Conservation (phyloP, 2,113 vertebrate genomes). For the Chaenocephalus aceratus region DNA sequence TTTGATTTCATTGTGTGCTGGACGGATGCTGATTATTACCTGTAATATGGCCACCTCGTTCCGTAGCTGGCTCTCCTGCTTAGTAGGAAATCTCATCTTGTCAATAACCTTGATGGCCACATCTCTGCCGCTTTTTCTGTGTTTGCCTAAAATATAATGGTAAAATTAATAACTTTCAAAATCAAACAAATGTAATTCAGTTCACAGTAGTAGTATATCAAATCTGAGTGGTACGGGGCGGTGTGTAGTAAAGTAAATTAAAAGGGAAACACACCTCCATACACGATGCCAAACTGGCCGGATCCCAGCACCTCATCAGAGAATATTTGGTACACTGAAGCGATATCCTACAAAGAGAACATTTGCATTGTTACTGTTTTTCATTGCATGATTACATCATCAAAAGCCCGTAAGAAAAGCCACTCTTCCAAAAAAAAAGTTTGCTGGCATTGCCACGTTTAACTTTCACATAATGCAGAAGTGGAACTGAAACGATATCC, state of each 20-base stretch:
- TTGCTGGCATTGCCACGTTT: constrained; percentile 54
- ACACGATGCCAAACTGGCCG: constrained; percentile 98
- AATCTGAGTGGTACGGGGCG: too few species aligned
- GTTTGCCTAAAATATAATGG: constrained; percentile 87
- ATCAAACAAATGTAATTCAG: background rate
- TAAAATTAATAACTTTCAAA: background rate
- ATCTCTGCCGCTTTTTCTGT: constrained; percentile 97
- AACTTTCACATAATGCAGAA: constrained; percentile 67
- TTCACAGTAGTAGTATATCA: background rate
- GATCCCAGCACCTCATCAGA: constrained; percentile 98
- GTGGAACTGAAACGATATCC: constrained; percentile 41
- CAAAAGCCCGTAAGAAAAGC: constrained; percentile 1
- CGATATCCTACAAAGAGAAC: constrained; percentile 89
- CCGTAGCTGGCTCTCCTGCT: constrained; percentile 98
- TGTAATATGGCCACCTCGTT: constrained; percentile 99
- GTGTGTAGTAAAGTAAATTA: background rate
- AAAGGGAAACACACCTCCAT: constrained; percentile 89
- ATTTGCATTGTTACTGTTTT: constrained; percentile 40
- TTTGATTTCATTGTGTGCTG: background rate
- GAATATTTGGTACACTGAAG: constrained; percentile 98
- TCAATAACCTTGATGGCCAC: constrained; percentile 99
- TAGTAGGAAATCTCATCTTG: constrained; percentile 99
- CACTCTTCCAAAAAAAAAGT: constrained; percentile 31
- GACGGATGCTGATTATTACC: constrained; percentile 79
- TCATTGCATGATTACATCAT: constrained; percentile 39